Conservation (phyloP, 2,113 vertebrate species). For the Sturnira hondurensis region DNA sequence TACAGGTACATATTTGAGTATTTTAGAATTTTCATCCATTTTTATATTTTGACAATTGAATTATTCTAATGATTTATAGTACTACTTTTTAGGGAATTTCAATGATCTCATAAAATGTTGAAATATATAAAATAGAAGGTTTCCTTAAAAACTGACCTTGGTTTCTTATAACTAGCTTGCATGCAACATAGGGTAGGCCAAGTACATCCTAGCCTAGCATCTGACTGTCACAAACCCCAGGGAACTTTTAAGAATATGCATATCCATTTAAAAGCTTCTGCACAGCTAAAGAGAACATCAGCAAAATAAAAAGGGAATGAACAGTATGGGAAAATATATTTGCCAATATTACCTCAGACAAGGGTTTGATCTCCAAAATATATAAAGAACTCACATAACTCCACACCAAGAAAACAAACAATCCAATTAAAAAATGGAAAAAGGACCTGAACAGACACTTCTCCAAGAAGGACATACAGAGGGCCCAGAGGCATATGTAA, state of each 20-base stretch:
- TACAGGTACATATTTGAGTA: background rate
- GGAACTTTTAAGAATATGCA: background rate
- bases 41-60: background rate
- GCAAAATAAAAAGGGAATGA: no score
- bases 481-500: no score
- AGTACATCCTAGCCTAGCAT: background rate
- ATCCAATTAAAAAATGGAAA: no score
- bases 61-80: background rate
- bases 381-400: no score
- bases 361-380: no score
- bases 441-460: no score
- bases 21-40: background rate
- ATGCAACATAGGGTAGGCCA: background rate
- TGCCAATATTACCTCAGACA: no score
- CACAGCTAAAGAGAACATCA: no score
- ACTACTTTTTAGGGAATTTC: background rate
- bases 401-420: no score
- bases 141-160: background rate
- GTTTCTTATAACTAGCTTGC: background rate
- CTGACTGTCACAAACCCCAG: background rate
- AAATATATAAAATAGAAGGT: background rate
- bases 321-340: no score
- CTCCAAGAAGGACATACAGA: no score
- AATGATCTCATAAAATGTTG: background rate
- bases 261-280: background rate